Evolutionary conservation across 2,797 vertebrate genomes (phyloP), one percentile per base, ranked within the genome.

Genomic region (Synaphobranchus kaupii): DNA sequence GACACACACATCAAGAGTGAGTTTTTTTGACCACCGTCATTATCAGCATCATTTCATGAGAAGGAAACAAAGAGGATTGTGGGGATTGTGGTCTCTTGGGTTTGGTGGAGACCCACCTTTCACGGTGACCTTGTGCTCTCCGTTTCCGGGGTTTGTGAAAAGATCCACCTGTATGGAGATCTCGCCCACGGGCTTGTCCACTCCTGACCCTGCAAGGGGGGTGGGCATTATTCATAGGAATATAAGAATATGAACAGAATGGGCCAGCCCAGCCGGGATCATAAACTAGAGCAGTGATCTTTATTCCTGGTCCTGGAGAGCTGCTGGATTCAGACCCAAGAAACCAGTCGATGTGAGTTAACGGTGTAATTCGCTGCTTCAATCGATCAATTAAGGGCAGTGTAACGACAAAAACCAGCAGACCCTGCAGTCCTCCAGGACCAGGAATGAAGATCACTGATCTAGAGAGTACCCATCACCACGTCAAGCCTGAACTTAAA

Each of bases 161-260:
- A 98, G 93, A 92, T 99, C 98, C 0, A 99, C 94, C 94, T 99
- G 98, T 92, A 99, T 95, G 86, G 98, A 93, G 28, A 97, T 97
- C 93, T 99, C 98, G 28, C 98, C 98, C 68, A 99, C 97, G 0
- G 97, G 96, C 90, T 97, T 97, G 86, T 98, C 97, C 76, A 98
- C 95, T 58, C 98, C 97, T 0, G 97, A 95, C n/a, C 96, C 98
- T 99, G 94, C 87, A 17, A 7, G 56, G 3, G 0, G 13, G 71
- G 28, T 20, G 34, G 39, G 20, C 25, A 39, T 44, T 44, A 44
- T 78, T 78, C 20, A 78, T 34, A 9, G 4, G 31, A 73, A 73
- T 28, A 13, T 78, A 44, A 78, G 34, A 78, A 47, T 22, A 47
- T 44, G 17, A 78, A 44, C 1, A 78, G 17, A 78, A 44, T 44